Conservation (phyloP, 2,888 invertebrate genomes). For the Hemithea aestivaria region DNA sequence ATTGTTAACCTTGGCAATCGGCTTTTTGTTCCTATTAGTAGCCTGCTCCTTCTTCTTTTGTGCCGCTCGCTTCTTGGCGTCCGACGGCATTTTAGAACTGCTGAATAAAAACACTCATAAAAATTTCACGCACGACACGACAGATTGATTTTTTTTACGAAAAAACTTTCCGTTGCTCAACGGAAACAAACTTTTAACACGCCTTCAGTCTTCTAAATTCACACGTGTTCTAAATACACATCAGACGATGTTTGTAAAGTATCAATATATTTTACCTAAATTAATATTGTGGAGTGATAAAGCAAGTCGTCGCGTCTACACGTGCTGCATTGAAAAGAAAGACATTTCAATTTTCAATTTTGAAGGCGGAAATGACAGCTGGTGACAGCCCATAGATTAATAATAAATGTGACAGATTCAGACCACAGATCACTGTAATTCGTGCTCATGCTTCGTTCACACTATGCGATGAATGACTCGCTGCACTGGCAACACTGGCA, state of each 20-base stretch:
- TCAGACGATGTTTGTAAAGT: neutral
- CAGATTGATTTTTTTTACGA: neutral
- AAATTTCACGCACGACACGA: conserved; percentile 16
- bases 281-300: conserved; percentile 47
- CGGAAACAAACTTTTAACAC: neutral
- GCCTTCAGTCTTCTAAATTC: neutral
- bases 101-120: conserved; percentile 24
- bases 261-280: conserved; percentile 42
- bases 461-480: too few relatives aligned
- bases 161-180: neutral
- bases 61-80: conserved; percentile 98
- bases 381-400: conserved; percentile 24
- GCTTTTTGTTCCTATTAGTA: conserved; percentile 82
- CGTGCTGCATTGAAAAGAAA: conserved; percentile 72
- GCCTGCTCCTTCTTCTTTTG: conserved; percentile 98
- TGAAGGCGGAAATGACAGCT: conserved; percentile 14
- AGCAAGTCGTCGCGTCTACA: conserved; percentile 68
- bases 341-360: conserved; percentile 33
- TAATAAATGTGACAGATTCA: too few relatives aligned
- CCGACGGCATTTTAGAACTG: conserved; percentile 92
- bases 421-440: too few relatives aligned
- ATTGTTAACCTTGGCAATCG: conserved; percentile 71
- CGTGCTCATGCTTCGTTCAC: too few relatives aligned
- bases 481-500: too few relatives aligned
- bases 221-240: conserved; percentile 3